Evolutionary conservation across 2,797 vertebrate genomes (phyloP), one percentile per base, ranked within the genome.

Genomic region (Cynodonichthys magdalenae): DNA sequence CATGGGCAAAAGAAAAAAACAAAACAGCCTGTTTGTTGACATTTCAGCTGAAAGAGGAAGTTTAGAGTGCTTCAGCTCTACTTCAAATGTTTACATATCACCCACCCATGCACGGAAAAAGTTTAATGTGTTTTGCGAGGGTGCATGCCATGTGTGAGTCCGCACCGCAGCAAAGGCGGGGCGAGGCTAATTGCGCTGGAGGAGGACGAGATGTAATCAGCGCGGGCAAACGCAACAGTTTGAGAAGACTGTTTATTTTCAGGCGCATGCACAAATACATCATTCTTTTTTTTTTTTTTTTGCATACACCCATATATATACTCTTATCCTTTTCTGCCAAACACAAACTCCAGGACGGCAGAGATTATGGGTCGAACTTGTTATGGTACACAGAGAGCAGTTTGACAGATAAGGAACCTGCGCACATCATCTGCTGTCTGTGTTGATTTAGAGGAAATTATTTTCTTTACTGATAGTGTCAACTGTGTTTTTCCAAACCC

Each of bases 131-230:
- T 82, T 24, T 59, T 66, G 66, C 49, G 24, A 50, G 52, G 52
- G 57, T 69, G 57, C 18, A 34, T 4, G 11, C 24, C 65, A 31
- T 45, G 31, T 74, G 62, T 44, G 59, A 29, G 46, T 17, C 41
- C 50, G 50, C 44, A 20, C 5, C 52, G 42, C 65, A 59, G 60
- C 63, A 72, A 24, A 69, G 24, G 69, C 57, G 66, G 61, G 59
- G 61, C 49, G 58, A 61, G 59, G 46, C 73, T 63, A 71, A 79
- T 84, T 81, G 72, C 66, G 53, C 63, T 59, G 41, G 68, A 57
- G 53, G 56, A 66, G 71, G 66, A 53, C 48, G 70, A 82, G 81
- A 82, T 89, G 79, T 71, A 88, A 88, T 91, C 88, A 81, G 79
- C 31, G 39, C 66, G 59, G 80, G 80, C 71, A 76, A 86, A 87